These are phyloP conservation scores for Xanthia togata DNA, from an alignment of 2,888 invertebrate genomes.

Conservation along the genomic window DNA sequence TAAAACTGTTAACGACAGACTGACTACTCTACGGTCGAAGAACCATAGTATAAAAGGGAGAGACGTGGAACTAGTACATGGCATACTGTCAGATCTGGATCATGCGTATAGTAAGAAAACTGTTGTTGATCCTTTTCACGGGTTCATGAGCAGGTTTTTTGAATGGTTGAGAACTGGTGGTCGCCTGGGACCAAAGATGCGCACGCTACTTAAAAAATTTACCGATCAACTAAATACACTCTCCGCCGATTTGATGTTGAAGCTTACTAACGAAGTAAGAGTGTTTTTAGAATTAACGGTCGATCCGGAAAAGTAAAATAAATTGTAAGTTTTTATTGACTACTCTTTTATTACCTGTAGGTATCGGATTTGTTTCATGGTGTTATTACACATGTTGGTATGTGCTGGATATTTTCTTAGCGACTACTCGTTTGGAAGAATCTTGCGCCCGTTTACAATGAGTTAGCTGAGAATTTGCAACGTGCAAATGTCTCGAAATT, in stretches of 20 bases:
- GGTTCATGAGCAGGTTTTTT: slow-evolving; percentile 71
- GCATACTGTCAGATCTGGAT: slow-evolving; percentile 83
- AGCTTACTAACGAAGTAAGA: slow-evolving; percentile 77
- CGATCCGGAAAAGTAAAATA: slow-evolving; percentile 71
- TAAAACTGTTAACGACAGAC: slow-evolving; percentile 72
- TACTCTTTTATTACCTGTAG: slow-evolving; percentile 14
- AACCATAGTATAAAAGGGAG: slow-evolving; percentile 63
- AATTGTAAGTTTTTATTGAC: slow-evolving; percentile 9
- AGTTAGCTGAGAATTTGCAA: background rate
- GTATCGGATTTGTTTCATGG: background rate
- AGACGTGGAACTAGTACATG: slow-evolving; percentile 76
- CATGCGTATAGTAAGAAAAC: slow-evolving; percentile 74
- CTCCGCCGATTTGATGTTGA: slow-evolving; percentile 70
- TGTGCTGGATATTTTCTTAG: background rate
- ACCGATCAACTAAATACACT: slow-evolving; percentile 62
- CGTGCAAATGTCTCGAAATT: background rate
- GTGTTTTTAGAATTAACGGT: slow-evolving; percentile 80
- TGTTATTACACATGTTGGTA: background rate
- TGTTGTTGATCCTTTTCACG: slow-evolving; percentile 71
- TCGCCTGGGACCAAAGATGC: slow-evolving; percentile 66
- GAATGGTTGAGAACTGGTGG: slow-evolving; percentile 69
- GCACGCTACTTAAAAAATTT: slow-evolving; percentile 70
- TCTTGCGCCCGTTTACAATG: too few species aligned
- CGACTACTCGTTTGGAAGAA: background rate
- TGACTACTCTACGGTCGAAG: slow-evolving; percentile 62